Base-by-base conservation (phyloP, 2,888 invertebrate genomes). In the Ligdia adustata region DNA sequence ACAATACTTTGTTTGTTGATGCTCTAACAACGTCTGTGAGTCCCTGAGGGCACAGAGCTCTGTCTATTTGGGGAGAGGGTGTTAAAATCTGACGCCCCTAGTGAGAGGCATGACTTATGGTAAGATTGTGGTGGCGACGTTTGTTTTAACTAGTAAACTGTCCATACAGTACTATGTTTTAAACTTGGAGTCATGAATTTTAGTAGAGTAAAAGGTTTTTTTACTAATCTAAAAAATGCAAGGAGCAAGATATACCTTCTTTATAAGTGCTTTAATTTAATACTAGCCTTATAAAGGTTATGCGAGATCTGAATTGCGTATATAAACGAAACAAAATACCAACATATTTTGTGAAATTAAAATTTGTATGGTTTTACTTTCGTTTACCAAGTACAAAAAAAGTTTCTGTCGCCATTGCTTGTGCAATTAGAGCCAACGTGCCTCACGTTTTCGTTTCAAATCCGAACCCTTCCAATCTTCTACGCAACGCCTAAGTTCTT, bases 41-140 rank as follows among this genome's bases (percentile, higher is more conserved):
- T 48, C 48, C 32, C 41, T 3, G 7, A 29, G 18, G 32, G 22
- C 13, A 31, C 22, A 24, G 44, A 38, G 43, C 22, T 35, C 28
- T 31, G 12, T 3, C 16, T 35, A 26, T 35, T 39, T 38, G 32
- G 48, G 49, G 51, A 29, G 41, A 47, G 54, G 50, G 55, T 34
- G 18, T 39, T 41, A 52, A 56, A 54, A 56, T 53, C 51, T 43
- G 35, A 16, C 37, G 43, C 57, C 38, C 37, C 33, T 16, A 14
- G 34, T 35, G 43, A 44, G 56, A 51, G 34, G 24, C 47, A 33
- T 49, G 51, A 52, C 53, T 55, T 57, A 57, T 53, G 49, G 47
- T 22, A 53, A 45, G 38, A 59, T 41, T 32, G 41, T 49, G 40
- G 47, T 47, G 52, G 38, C 43, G 53, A 55, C 52, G 50, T 57